These are phyloP conservation scores for Crotalus horridus DNA, from an alignment of 2,113 vertebrate genomes.

Conservation along the genomic window DNA sequence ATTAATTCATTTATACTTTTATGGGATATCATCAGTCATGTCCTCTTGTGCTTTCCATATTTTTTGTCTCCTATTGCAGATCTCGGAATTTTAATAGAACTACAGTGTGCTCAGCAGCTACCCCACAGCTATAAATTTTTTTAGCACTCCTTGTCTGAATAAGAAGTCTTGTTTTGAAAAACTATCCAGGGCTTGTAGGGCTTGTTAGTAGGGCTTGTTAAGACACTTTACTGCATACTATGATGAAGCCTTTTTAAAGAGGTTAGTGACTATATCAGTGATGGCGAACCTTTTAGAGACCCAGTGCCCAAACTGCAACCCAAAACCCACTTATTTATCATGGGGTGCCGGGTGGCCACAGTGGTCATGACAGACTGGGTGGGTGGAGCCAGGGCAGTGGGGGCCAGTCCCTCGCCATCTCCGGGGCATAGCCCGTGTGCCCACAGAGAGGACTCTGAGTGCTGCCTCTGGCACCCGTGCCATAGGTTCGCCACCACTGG, in stretches of 20 bases:
- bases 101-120: not conserved
- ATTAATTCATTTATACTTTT: not conserved
- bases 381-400: too few species aligned
- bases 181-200: not conserved
- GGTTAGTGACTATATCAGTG: not conserved
- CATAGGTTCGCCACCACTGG: too few species aligned
- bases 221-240: not conserved
- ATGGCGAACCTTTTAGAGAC: too few species aligned
- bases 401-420: too few species aligned
- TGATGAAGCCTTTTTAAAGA: not conserved
- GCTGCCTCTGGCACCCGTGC: too few species aligned
- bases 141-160: not conserved
- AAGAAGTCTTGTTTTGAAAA: not conserved
- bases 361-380: too few species aligned
- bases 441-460: too few species aligned
- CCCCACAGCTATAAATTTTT: not conserved
- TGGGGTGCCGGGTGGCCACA: too few species aligned
- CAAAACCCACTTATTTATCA: too few species aligned
- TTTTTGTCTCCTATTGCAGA: not conserved
- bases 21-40: not conserved
- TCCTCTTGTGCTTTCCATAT: not conserved
- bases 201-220: not conserved
- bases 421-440: too few species aligned
- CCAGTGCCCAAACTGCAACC: too few species aligned
- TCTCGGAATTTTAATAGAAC: not conserved